phyloP scores from a whole-genome alignment of 2,888 invertebrate species.

The Leuctra nigra region DNA sequence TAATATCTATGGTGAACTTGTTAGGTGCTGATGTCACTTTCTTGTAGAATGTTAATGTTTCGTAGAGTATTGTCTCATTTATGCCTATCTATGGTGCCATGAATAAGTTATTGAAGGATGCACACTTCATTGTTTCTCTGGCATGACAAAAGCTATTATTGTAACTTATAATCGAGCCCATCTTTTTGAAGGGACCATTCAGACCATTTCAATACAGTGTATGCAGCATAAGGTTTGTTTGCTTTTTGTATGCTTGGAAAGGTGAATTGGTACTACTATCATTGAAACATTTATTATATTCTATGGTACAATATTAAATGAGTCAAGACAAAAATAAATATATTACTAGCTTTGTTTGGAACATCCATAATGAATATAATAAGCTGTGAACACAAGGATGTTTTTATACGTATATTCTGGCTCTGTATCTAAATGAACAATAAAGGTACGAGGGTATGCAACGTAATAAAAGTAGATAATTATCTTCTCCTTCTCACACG shows the following conservation, averaged over 20 bases:
- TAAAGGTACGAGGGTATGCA: conserved; percentile 26
- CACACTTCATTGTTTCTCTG: neutral
- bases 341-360: conserved; percentile 17
- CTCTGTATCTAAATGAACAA: conserved; percentile 18
- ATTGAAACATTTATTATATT: too few relatives aligned
- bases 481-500: too few relatives aligned
- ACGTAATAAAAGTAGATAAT: too few relatives aligned
- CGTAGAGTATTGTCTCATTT: neutral
- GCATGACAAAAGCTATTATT: neutral
- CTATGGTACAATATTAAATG: conserved; percentile 18
- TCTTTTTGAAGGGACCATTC: conserved; percentile 3
- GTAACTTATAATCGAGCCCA: neutral
- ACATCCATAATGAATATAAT: neutral
- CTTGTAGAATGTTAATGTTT: conserved; percentile 5
- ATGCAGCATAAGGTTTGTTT: neutral
- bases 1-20: neutral
- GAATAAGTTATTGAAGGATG: neutral
- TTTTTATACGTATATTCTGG: conserved; percentile 18
- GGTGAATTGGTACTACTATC: neutral
- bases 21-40: conserved; percentile 4
- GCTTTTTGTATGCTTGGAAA: neutral
- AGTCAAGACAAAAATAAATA: neutral
- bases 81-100: neutral
- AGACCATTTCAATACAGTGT: neutral
- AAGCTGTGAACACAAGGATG: conserved; percentile 7